phyloP scores from a whole-genome alignment of 2,113 vertebrate genomes.

The mouse (Mus musculus) region DNA sequence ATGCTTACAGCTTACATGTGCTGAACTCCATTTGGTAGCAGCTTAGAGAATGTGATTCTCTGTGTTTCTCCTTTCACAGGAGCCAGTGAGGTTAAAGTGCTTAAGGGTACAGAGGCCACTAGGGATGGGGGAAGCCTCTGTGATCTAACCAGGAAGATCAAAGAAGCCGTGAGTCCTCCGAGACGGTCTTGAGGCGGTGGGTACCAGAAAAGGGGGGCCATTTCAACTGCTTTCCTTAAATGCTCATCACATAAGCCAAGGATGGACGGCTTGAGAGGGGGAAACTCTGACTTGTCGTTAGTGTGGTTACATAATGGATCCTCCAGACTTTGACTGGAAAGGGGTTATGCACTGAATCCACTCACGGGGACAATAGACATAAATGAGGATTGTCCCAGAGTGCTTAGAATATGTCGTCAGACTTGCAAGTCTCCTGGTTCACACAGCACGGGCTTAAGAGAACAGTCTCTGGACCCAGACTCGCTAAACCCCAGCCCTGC shows the following conservation, averaged over 20 bases:
- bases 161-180: neutral
- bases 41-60: conserved; percentile 22
- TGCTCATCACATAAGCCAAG: conserved; percentile 1
- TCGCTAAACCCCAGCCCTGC: conserved; percentile 21
- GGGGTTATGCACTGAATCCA: neutral
- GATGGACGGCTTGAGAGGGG: conserved; percentile 18
- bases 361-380: neutral
- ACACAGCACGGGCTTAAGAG: neutral
- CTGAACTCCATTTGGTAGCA: conserved; percentile 28
- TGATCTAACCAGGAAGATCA: conserved; percentile 20
- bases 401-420: neutral
- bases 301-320: conserved; percentile 15
- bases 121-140: neutral
- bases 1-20: conserved; percentile 41
- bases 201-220: neutral
- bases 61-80: conserved; percentile 49
- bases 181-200: neutral
- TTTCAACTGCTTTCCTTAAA: conserved; percentile 18
- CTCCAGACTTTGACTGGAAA: conserved; percentile 45
- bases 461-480: conserved; percentile 3
- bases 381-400: neutral
- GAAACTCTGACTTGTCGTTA: conserved; percentile 29
- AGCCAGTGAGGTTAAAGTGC: conserved; percentile 16
- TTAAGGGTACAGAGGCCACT: conserved; percentile 44
- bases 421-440: conserved; percentile 4